These are phyloP conservation scores for Halcyon smyrnensis DNA, from an alignment of 2,797 vertebrate species.

Conservation along the genomic window DNA sequence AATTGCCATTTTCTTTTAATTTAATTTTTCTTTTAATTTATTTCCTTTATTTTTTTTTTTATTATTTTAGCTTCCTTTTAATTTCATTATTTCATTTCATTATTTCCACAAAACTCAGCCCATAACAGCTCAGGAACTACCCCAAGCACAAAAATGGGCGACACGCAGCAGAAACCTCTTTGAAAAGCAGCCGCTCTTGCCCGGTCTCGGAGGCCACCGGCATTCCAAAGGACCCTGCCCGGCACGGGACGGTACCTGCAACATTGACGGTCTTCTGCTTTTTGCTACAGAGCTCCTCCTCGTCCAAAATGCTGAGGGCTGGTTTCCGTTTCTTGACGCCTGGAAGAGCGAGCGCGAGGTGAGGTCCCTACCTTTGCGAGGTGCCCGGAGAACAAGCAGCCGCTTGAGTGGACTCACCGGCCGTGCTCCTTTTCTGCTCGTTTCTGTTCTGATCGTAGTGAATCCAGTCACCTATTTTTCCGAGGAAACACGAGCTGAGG, in stretches of 20 bases:
- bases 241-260: too few species aligned
- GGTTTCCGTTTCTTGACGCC: background rate
- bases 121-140: background rate
- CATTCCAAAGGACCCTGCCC: background rate
- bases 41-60: too few species aligned
- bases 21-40: too few species aligned
- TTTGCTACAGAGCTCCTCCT: background rate
- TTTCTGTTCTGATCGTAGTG: slow-evolving; percentile 69
- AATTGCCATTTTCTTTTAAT: too few species aligned
- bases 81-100: background rate
- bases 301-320: background rate
- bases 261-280: too few species aligned
- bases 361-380: background rate
- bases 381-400: accelerated
- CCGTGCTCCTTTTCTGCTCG: slow-evolving; percentile 68
- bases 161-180: background rate
- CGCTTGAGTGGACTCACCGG: slow-evolving; percentile 55
- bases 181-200: background rate
- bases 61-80: too few species aligned
- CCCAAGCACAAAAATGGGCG: background rate
- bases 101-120: background rate
- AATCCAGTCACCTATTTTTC: slow-evolving; percentile 81
- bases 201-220: background rate
- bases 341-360: background rate
- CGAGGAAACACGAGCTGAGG: background rate